Percentiles rank a stretch among this genome's conserved stretches.
Conservation (phyloP, 2,888 invertebrate species). For the Hesperia comma region DNA sequence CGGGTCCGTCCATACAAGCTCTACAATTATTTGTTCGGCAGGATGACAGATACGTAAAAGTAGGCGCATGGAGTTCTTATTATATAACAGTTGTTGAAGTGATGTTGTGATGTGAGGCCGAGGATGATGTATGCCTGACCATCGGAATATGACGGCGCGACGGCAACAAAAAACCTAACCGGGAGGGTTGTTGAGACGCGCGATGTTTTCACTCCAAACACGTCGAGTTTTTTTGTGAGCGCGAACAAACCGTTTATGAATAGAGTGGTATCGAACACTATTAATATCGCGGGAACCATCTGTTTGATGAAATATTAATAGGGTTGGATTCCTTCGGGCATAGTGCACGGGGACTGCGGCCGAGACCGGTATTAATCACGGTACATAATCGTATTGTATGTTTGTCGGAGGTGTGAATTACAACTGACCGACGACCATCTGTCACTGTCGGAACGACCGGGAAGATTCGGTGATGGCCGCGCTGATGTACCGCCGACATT, state of each 20-base stretch:
- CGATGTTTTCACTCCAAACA: constrained; percentile 56
- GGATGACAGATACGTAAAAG: no score
- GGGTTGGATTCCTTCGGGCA: constrained; percentile 63
- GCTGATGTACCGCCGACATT: constrained; percentile 22
- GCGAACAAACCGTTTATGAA: constrained; percentile 46
- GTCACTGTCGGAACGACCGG: constrained; percentile 62
- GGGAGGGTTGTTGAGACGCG: constrained; percentile 44
- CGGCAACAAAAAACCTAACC: constrained; percentile 7
- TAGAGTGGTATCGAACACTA: constrained; percentile 50
- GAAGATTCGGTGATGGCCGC: constrained; percentile 27
- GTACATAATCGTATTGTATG: constrained; percentile 38
- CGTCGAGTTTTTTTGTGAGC: constrained; percentile 54
- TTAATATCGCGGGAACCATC: constrained; percentile 58
- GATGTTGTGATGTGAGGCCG: no score
- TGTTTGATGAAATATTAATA: constrained; percentile 77
- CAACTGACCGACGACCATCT: constrained; percentile 61
- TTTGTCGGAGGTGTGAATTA: constrained; percentile 66
- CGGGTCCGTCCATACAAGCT: no score
- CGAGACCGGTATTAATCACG: constrained; percentile 63
- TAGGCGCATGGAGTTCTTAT: no score
- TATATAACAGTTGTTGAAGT: no score
- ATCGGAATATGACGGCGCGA: not conserved
- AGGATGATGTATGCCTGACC: no score
- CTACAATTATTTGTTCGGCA: no score
- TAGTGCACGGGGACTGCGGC: constrained; percentile 52